A percentile compares a stretch with the other conserved stretches of the same genome.
Conservation (phyloP, 1,140 invertebrate genomes). For the Mizuhopecten yessoensis region DNA sequence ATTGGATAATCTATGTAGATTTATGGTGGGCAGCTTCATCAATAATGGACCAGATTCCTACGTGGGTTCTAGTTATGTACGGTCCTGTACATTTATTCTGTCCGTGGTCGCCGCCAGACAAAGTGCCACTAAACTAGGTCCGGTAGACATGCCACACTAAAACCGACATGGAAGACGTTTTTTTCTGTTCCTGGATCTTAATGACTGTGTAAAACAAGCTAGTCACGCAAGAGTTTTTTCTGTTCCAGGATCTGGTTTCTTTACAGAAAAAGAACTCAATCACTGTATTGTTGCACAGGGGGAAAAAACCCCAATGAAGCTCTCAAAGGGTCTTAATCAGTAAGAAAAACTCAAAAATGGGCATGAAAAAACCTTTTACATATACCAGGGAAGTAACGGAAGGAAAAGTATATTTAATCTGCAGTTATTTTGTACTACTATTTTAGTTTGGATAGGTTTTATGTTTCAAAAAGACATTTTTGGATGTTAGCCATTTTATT, state of each 20-base stretch:
- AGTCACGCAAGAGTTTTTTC: background rate
- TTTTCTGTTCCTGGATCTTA: background rate
- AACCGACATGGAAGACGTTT: too few species aligned
- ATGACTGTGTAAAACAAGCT: background rate
- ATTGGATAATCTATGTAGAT: constrained; percentile 39
- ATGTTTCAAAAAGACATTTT: too few species aligned
- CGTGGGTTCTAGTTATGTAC: background rate
- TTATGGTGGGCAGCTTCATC: background rate
- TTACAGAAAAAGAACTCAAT: too few species aligned
- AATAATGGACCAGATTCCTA: constrained; percentile 5
- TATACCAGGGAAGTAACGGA: background rate
- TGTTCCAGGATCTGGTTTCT: background rate
- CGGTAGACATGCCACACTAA: background rate
- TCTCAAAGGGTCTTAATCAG: background rate
- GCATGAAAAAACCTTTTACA: background rate
- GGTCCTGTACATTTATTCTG: background rate
- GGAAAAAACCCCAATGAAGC: background rate
- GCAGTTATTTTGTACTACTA: too few species aligned
- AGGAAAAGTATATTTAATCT: background rate
- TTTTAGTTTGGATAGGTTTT: too few species aligned
- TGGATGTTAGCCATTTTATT: too few species aligned
- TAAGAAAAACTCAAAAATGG: background rate
- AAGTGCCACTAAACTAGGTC: background rate
- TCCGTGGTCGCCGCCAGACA: background rate
- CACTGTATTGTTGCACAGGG: background rate